Base-by-base conservation (phyloP, 2,797 vertebrate species). In the Acipenser oxyrinchus region DNA sequence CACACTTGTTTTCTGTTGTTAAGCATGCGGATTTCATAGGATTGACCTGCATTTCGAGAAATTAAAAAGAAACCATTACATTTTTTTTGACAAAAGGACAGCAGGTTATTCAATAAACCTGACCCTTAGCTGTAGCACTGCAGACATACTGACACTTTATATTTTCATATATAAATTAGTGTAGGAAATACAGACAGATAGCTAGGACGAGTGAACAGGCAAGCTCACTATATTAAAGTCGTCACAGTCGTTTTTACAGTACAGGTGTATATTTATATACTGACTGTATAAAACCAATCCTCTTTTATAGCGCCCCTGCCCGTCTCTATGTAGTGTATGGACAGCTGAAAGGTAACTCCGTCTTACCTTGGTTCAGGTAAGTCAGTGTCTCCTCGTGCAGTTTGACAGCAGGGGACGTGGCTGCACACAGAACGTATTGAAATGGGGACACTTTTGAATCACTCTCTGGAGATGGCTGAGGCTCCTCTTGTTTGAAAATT, bases 11-110 rank as follows among this genome's bases (percentile, higher is more conserved):
- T 96, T 87, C 92, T 90, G 88, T 91, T 91, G 81, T 95, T 94
- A 82, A 97, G 89, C 82, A 98, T 89, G 81, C 92, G 91, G 82
- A 97, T 95, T 94, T 98, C 95, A 75, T 98, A 98, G 82, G 93
- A 95, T 84, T 97, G 95, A 93, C 95, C 95, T 97, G 88, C 81
- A 86, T 85, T 82, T 84, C 81, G 82, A 83, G 78, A 83, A 76
- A 88, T 84, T 82, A 81, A 85, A 85, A 84, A 80, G 78, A 86
- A 76, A 80, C 67, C 77, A 82, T 84, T 83, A 81, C 80, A 82
- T 83, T 3, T 37, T 37, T 37, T 37, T 37, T 37, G 37, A 5
- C 37, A 37, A 37, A 37, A 37, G 37, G 37, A 37, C 37, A 37
- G 37, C 37, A 37, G 37, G 37, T 37, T 37, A 68, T 58, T 23